Evolutionary conservation across 2,797 vertebrate genomes (phyloP), one percentile per base, ranked within the genome.

Genomic region (Hydrophis major): DNA sequence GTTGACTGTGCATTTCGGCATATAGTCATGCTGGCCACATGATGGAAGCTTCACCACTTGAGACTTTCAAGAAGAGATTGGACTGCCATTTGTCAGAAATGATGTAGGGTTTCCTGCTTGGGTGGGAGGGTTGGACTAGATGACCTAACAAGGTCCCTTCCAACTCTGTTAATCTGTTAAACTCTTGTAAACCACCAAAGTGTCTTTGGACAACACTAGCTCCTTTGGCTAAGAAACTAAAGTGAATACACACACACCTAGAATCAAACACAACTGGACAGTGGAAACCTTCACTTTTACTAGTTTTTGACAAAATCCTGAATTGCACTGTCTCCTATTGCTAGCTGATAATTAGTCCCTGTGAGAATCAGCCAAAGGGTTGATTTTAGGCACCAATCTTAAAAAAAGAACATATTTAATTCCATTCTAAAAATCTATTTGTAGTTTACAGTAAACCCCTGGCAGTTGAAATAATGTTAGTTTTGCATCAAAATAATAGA

Each of bases 401-500:
- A 37, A 42, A 78, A 78, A 37, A 92, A 83, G 37, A 50, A 97
- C 96, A 96, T 32, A 14, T 32, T 32, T 32, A 69, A 14, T 69
- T 69, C n/a, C 5, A 32, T 16, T 69, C 63, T 32, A 69, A 32
- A n/a, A 69, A 32, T 69, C 95, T 97, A 96, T 97, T 97, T 97
- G 97, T 97, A 97, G 96, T 95, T 92, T 94, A 57, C 95, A 96
- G 95, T 93, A 96, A 97, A 95, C 90, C 89, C 86, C 94, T 95
- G 86, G 90, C 96, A 2, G 88, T 56, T 90, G 96, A 4, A 93
- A 25, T 91, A 60, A 63, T 32, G 25, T 4, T 11, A 6, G n/a
- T 57, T 57, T 32, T 88, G 66, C 60, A 55, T 42, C 63, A 78
- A 63, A 56, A 66, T 42, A 22, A 83, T 42, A 53, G n/a, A 37